Evolutionary conservation across 2,113 vertebrate species (phyloP), one percentile per base, ranked within the genome.

Genomic region (Rhinopomastus cyanomelas): DNA sequence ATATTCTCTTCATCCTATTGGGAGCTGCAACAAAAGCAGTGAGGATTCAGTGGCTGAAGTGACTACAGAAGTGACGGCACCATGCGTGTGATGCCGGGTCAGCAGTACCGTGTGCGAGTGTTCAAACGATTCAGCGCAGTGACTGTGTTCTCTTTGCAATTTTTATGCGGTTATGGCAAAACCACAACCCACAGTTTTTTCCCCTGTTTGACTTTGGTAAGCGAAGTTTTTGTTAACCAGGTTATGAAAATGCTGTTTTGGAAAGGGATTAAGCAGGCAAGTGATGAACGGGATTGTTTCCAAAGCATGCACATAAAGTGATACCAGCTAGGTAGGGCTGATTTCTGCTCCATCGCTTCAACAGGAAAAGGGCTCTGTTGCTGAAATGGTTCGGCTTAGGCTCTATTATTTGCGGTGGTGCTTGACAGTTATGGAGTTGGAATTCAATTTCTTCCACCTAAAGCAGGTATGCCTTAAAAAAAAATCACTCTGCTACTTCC

Each of bases 1-100:
- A 68, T 34, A 39, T 96, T 95, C 96, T 79, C 97, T 96, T 88
- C 79, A 87, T 74, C 90, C 39, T 74, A 93, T 75, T 30, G 97
- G 93, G n/a, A 98, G 89, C 97, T 98, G 95, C n/a, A 95, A 96
- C 73, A 88, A 89, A 29, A 94, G 46, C 92, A 87, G 91, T 11
- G 67, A 91, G 22, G 48, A 72, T 88, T 94, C 88, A 92, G 64
- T 37, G 82, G 42, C 77, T 91, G 77, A 53, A 69, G 51, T 49
- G 42, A 88, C 59, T 69, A 18, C 18, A 85, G 81, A 44, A 89
- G 29, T 77, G 90, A 80, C 55, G 89, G 27, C 29, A 65, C 76
- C 21, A 18, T 52, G 32, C 30, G 5, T 21, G 49, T 52, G 32
- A 9, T 77, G 37, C 71, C 61, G 32, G 19, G 14, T 49, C 85